A percentile compares a stretch with the other conserved stretches of the same genome.
phyloP scores from a whole-genome alignment of 2,888 invertebrate genomes.

The Tanaodytes sp. region DNA sequence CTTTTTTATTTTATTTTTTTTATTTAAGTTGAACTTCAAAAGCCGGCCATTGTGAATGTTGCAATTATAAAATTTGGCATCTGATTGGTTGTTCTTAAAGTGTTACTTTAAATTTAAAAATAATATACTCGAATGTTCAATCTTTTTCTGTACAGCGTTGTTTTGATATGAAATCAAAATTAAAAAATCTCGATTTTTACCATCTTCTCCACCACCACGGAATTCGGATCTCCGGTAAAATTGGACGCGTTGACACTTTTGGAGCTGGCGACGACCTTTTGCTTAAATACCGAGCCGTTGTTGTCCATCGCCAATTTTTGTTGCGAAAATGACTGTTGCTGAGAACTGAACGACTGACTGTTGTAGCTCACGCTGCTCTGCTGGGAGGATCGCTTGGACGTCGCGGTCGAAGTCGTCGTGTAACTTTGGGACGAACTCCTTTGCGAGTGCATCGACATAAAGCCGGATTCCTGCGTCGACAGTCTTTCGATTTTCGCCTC shows the following conservation, averaged over 20 bases:
- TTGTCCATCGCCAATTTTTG: slow-evolving; percentile 66
- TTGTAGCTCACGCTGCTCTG: slow-evolving; percentile 75
- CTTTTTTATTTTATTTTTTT: too few relatives aligned
- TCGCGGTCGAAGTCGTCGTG: slow-evolving; percentile 70
- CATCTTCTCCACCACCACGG: slow-evolving; percentile 65
- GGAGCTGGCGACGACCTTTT: slow-evolving; percentile 65
- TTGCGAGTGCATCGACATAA: slow-evolving; percentile 78
- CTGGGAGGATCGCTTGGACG: slow-evolving; percentile 78
- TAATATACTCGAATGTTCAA: too few relatives aligned
- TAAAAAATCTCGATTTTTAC: too few relatives aligned
- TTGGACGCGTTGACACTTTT: slow-evolving; percentile 65
- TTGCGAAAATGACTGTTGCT: slow-evolving; percentile 67
- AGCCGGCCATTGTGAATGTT: too few relatives aligned
- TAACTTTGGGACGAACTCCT: slow-evolving; percentile 78
- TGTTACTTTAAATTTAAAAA: too few relatives aligned
- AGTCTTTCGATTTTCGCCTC: slow-evolving; percentile 71
- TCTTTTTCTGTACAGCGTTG: too few relatives aligned
- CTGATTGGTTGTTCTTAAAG: too few relatives aligned
- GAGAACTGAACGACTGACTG: slow-evolving; percentile 67
- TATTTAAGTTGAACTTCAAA: too few relatives aligned
- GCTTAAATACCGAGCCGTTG: slow-evolving; percentile 67
- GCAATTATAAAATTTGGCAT: too few relatives aligned
- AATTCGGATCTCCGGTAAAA: slow-evolving; percentile 62
- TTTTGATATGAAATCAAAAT: too few relatives aligned
- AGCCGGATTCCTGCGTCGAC: slow-evolving; percentile 76